Evolutionary conservation across 2,888 invertebrate species (phyloP).

Genomic region (Poecilus cupreus): DNA sequence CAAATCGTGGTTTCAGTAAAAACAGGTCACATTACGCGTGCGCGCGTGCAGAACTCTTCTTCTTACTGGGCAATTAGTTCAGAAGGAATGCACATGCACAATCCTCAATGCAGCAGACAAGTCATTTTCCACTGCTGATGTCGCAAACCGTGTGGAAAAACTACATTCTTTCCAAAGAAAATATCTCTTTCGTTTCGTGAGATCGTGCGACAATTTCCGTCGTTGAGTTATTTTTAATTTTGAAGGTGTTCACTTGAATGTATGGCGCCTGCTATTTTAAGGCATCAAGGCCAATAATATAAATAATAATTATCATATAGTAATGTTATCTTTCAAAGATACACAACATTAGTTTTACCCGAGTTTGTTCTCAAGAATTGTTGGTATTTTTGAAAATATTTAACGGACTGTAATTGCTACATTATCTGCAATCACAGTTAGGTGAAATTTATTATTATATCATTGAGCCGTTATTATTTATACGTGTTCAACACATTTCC

Average conservation of each 20-base stretch:
- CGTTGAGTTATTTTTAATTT: background rate
- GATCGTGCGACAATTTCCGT: background rate
- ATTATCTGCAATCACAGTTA: no score
- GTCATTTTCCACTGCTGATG: background rate
- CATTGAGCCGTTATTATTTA: no score
- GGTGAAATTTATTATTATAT: no score
- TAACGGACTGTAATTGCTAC: no score
- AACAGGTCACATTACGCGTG: constrained; percentile 28
- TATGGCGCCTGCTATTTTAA: constrained; percentile 24
- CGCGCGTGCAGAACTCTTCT: background rate
- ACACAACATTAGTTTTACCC: no score
- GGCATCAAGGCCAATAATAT: no score
- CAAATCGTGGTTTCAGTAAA: constrained; percentile 21
- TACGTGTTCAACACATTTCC: no score
- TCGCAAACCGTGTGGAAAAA: background rate
- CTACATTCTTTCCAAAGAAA: constrained; percentile 7
- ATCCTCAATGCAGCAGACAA: background rate
- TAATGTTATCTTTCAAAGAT: no score
- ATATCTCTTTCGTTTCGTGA: background rate
- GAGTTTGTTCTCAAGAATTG: no score
- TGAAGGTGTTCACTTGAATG: background rate
- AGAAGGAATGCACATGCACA: background rate
- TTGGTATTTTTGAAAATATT: no score
- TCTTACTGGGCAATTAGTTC: constrained; percentile 14
- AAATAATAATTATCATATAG: no score